Conservation (phyloP, 1,140 invertebrate species). For the Holcopasites calliopsidis region DNA sequence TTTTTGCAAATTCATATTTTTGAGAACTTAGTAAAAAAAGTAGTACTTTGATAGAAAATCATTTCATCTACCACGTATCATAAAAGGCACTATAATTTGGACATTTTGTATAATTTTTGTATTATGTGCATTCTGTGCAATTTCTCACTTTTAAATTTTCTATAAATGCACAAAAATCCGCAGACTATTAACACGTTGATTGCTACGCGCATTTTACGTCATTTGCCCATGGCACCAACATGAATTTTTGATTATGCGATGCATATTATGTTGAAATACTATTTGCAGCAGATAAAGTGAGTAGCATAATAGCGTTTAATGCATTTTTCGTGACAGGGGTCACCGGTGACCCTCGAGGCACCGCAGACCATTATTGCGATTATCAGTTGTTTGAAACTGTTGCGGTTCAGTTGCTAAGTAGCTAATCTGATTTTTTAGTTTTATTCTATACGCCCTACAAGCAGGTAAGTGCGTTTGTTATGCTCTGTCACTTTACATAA, state of each 20-base stretch:
- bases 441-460: neutral
- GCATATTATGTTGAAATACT: constrained; percentile 2
- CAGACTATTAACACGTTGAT: constrained; percentile 1
- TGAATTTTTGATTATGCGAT: constrained; percentile 1
- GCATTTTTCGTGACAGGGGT: neutral
- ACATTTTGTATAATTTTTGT: no score
- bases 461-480: neutral
- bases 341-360: neutral
- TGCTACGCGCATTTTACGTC: neutral
- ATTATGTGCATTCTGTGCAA: no score
- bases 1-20: no score
- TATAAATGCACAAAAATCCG: no score
- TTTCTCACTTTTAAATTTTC: no score
- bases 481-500: neutral
- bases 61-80: no score
- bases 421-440: neutral
- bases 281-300: neutral
- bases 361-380: neutral
- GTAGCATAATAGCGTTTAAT: neutral
- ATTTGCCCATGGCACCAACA: neutral
- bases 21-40: no score
- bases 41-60: no score
- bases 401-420: neutral
- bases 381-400: neutral
- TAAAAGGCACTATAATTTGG: no score